Percentiles rank a stretch among this genome's conserved stretches.
Evolutionary conservation across 2,797 vertebrate genomes (phyloP).

Genomic region (Triplophysa bombifrons): DNA sequence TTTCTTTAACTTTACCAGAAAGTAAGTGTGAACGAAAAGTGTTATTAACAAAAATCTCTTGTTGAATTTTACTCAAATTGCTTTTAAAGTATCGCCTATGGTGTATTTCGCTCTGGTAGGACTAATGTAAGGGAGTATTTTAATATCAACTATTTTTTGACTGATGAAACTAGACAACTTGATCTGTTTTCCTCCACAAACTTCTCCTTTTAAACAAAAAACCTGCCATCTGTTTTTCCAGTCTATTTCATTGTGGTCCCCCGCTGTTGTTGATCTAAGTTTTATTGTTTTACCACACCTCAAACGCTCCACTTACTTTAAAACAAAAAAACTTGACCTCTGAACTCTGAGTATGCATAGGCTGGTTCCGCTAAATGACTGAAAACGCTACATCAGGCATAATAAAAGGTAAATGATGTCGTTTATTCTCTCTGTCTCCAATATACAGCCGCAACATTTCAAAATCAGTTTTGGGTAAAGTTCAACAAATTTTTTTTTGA

Average conservation of each 20-base stretch:
- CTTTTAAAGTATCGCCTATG: background rate
- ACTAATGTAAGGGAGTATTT: background rate
- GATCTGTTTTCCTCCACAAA: background rate
- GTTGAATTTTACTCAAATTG: background rate
- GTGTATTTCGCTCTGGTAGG: background rate
- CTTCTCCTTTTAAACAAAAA: constrained; percentile 1
- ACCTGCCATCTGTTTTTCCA: constrained; percentile 1
- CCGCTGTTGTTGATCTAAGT: background rate
- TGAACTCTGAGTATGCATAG: background rate
- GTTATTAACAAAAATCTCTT: background rate
- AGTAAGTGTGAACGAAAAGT: background rate
- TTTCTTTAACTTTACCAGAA: background rate
- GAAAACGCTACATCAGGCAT: background rate
- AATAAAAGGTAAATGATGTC: background rate
- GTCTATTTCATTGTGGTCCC: background rate
- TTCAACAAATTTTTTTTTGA: too few species aligned
- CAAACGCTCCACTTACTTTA: background rate
- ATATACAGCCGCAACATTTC: too few species aligned
- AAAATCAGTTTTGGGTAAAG: too few species aligned
- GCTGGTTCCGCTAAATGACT: background rate
- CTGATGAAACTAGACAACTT: background rate
- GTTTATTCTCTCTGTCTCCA: background rate
- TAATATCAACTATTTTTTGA: background rate
- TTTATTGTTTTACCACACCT: constrained; percentile 9
- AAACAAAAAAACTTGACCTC: constrained; percentile 8